Percentiles rank a stretch among this genome's conserved stretches.
These are phyloP conservation scores for Neosalanx taihuensis DNA, from an alignment of 2,797 vertebrate species.

Conservation along the genomic window DNA sequence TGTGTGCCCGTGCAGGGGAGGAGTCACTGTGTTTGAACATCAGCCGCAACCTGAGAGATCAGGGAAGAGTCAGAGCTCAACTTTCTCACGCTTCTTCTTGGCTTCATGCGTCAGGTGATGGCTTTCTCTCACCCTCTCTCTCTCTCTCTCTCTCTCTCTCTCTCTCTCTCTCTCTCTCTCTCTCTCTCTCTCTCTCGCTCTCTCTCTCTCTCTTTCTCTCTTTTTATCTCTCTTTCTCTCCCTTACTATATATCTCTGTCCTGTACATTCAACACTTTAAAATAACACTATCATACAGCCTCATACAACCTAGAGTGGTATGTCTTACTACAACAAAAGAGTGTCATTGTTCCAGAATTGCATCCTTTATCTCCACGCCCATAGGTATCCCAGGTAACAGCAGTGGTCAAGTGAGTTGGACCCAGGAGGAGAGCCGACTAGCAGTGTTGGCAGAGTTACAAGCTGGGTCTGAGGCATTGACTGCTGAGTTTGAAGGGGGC, in stretches of 20 bases:
- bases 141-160: not conserved
- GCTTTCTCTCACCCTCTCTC: not conserved
- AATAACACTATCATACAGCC: not conserved
- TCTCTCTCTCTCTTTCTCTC: not conserved
- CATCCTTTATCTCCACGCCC: conserved; percentile 13
- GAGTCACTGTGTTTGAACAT: conserved; percentile 69
- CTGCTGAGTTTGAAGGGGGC: conserved; percentile 53
- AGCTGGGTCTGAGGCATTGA: conserved; percentile 57
- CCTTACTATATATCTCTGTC: not conserved
- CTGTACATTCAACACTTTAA: too few species aligned
- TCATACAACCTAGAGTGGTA: not conserved
- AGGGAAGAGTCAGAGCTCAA: conserved; percentile 42
- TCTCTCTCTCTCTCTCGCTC: not conserved
- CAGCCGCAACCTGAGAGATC: conserved; percentile 40
- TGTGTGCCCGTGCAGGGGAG: conserved; percentile 58
- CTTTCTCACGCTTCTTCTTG: conserved; percentile 67
- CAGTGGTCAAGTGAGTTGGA: conserved; percentile 50
- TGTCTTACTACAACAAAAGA: not conserved
- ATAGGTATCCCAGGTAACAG: conserved; percentile 71
- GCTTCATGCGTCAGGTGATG: conserved; percentile 61
- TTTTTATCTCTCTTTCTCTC: not conserved
- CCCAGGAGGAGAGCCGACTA: conserved; percentile 34
- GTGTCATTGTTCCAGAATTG: not conserved
- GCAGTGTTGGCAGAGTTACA: conserved; percentile 58
- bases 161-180: not conserved